Evolutionary conservation across 2,113 vertebrate genomes (phyloP), one percentile per base, ranked within the genome.

Genomic region (Tragelaphus scriptus): DNA sequence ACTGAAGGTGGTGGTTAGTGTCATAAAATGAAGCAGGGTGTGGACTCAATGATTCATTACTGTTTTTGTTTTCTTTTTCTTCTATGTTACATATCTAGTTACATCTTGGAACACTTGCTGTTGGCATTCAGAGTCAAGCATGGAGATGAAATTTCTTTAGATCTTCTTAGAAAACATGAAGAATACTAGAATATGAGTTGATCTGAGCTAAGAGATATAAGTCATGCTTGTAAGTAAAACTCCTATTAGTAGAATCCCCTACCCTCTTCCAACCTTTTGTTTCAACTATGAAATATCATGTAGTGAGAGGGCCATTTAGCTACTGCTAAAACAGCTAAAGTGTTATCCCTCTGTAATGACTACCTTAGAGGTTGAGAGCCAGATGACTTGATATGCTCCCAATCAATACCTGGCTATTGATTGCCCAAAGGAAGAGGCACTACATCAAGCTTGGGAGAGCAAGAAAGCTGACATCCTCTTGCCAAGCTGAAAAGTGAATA

Each of bases 401-500:
- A 96, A 75, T 95, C 59, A 89, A 97, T 51, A 80, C 14, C 25
- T 36, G 11, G 47, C 36, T 92, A 92, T 95, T 87, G 95, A 94
- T 28, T 84, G 63, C 11, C 21, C 71, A 93, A 44, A 7, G 84
- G 59, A 59, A 63, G 88, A 96, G 58, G 8, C 25, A 84, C 49
- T 95, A 30, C 51, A 80, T 91, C 51, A 94, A 94, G 32, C 7
- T 75, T 61, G 82, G 4, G 53, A 92, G 19, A 36, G 89, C 40
- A 97, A 79, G 11, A 63, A 97, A 97, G 91, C 51, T 65, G 77
- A 97, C 77, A 97, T 80, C 21, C 26, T 86, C 55, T 89, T 90
- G 49, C 40, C 65, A 59, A 68, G 51, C 5, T 47, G 93, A 90
- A 81, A 88, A 95, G n/a, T 86, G 47, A 98, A 68, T 61, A 65